phyloP scores from a whole-genome alignment of 1,140 invertebrate genomes.

The Drosophila virilis region DNA sequence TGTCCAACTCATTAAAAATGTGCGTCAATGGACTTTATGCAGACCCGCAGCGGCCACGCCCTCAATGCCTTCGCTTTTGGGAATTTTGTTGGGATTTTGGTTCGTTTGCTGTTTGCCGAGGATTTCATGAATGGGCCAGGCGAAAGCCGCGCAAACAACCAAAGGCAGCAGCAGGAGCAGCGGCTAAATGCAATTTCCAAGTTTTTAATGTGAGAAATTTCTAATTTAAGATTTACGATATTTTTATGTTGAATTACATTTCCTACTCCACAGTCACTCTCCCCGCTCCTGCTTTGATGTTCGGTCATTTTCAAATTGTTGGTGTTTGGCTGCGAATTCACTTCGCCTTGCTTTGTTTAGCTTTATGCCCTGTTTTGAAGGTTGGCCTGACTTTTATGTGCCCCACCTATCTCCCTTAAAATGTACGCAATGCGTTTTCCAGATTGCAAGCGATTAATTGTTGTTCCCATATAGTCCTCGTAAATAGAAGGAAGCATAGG shows the following conservation, averaged over 20 bases:
- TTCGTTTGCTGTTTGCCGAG: constrained; percentile 7
- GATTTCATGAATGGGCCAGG: constrained; percentile 35
- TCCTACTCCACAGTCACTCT: constrained; percentile 11
- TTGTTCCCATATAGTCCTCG: constrained; percentile 9
- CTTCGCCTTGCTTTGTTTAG: constrained; percentile 37
- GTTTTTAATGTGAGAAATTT: constrained; percentile 83
- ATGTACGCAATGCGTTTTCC: constrained; percentile 46
- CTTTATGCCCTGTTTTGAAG: constrained; percentile 47
- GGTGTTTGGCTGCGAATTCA: constrained; percentile 74
- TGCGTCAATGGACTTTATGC: constrained; percentile 74
- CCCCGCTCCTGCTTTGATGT: constrained; percentile 44
- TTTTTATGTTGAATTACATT: constrained; percentile 82
- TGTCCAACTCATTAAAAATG: constrained; percentile 83
- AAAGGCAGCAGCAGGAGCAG: constrained; percentile 12
- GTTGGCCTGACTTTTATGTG: constrained; percentile 59
- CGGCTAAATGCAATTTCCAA: constrained; percentile 81
- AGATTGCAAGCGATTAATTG: constrained; percentile 65
- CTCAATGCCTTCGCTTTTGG: constrained; percentile 46
- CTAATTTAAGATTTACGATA: constrained; percentile 83
- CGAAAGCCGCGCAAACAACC: background rate
- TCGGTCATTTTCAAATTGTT: constrained; percentile 69
- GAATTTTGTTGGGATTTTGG: constrained; percentile 55
- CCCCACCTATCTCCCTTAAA: constrained; percentile 42
- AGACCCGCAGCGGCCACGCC: constrained; percentile 28
- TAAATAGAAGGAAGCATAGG: constrained; percentile 23